phyloP scores from a whole-genome alignment of 2,113 vertebrate species.

The Etheostoma cragini region DNA sequence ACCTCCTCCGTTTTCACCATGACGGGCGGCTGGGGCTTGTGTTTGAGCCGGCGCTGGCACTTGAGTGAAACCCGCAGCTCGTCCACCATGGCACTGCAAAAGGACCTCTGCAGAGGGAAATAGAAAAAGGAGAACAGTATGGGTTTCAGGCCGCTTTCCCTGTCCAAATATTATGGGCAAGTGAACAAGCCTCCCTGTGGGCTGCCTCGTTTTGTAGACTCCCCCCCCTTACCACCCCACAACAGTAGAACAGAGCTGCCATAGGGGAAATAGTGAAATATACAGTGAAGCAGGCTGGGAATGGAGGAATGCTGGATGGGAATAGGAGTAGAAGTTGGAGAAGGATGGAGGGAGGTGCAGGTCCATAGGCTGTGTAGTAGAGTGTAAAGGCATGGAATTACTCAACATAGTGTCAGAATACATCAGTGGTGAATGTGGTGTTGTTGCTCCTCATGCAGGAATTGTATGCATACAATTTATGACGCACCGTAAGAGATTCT shows the following conservation, averaged over 20 bases:
- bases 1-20: slow-evolving; percentile 99
- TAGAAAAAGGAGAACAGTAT: slow-evolving; percentile 8
- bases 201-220: slow-evolving; percentile 25
- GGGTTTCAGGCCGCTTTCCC: slow-evolving; percentile 25
- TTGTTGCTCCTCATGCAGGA: slow-evolving; percentile 34
- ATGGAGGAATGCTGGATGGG: slow-evolving; percentile 25
- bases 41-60: slow-evolving; percentile 97
- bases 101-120: slow-evolving; percentile 88
- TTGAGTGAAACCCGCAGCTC: slow-evolving; percentile 97
- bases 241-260: slow-evolving; percentile 17
- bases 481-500: neutral
- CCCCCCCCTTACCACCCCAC: slow-evolving; percentile 11
- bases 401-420: slow-evolving; percentile 18
- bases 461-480: slow-evolving; percentile 2
- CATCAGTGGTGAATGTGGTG: slow-evolving; percentile 9
- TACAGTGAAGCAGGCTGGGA: slow-evolving; percentile 37
- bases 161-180: slow-evolving; percentile 34
- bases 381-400: slow-evolving; percentile 15
- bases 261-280: slow-evolving; percentile 28
- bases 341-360: slow-evolving; percentile 29
- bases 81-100: slow-evolving; percentile 98
- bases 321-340: neutral
- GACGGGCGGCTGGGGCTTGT: slow-evolving; percentile 95
- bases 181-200: slow-evolving; percentile 29
- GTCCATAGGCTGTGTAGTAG: slow-evolving; percentile 26